Percentiles rank a stretch among this genome's conserved stretches.
Evolutionary conservation across 1,140 invertebrate species (phyloP).

Genomic region (Zaprionus africanus): DNA sequence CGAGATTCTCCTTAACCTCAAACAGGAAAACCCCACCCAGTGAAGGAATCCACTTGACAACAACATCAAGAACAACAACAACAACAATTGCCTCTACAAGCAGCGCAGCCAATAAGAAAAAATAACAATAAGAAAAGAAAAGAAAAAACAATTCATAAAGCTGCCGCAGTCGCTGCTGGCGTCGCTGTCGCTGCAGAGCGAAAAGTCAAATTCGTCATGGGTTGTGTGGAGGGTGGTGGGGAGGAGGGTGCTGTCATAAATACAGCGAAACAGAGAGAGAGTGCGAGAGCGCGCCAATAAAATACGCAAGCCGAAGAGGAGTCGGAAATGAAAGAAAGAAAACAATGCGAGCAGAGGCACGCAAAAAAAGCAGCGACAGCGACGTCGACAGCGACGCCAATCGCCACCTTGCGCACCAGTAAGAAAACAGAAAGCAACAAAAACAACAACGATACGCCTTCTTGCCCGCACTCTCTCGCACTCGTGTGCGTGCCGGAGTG

Average conservation of each 20-base stretch:
- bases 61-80: constrained; percentile 46
- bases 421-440: constrained; percentile 59
- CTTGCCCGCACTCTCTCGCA: constrained; percentile 22
- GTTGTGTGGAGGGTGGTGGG: neutral
- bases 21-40: neutral
- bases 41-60: constrained; percentile 10
- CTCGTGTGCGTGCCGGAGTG: neutral
- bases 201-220: constrained; percentile 22
- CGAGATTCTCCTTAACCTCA: neutral
- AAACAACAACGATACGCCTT: constrained; percentile 36
- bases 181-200: neutral
- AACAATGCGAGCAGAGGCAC: constrained; percentile 23
- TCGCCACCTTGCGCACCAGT: constrained; percentile 80
- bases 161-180: constrained; percentile 33
- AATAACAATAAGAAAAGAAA: constrained; percentile 36
- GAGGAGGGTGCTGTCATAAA: constrained; percentile 59
- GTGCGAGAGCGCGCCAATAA: constrained; percentile 56
- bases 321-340: constrained; percentile 39
- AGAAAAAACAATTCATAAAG: constrained; percentile 63
- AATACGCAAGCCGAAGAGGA: constrained; percentile 39
- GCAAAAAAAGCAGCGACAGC: constrained; percentile 33
- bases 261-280: constrained; percentile 23
- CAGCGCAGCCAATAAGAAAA: constrained; percentile 33
- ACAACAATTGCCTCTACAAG: constrained; percentile 30
- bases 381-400: constrained; percentile 34